These are phyloP conservation scores for Sterna hirundo DNA, from an alignment of 2,113 vertebrate genomes.

Conservation along the genomic window DNA sequence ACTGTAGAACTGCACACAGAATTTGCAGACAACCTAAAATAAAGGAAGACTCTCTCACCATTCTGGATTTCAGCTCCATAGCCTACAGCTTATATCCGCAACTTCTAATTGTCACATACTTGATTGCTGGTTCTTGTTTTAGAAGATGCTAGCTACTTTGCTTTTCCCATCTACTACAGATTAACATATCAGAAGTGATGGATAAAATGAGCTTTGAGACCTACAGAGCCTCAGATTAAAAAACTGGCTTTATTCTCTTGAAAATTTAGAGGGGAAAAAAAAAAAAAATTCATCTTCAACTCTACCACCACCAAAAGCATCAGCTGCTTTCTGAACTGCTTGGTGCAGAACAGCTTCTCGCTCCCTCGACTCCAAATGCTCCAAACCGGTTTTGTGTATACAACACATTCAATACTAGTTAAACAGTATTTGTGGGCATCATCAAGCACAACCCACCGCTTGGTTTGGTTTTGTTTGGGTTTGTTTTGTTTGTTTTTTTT, in stretches of 20 bases:
- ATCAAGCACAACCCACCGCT: background rate
- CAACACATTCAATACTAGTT: background rate
- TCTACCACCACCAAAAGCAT: background rate
- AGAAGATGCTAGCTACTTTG: background rate
- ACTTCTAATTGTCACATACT: background rate
- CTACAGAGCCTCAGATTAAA: background rate
- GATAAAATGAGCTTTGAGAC: background rate
- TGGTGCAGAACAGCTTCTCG: background rate
- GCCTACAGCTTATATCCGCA: background rate
- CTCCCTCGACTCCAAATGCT: background rate
- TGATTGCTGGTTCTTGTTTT: background rate
- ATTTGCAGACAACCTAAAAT: background rate
- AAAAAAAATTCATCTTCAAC: background rate
- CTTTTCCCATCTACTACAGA: background rate
- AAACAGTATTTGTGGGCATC: background rate
- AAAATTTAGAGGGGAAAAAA: background rate
- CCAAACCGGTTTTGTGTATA: background rate
- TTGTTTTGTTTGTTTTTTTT: background rate
- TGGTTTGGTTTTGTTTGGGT: background rate
- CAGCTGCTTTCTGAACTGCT: background rate
- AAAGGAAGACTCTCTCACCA: background rate
- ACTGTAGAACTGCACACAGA: background rate
- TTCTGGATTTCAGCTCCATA: background rate
- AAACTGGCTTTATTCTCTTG: background rate
- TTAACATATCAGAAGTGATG: background rate